Percentiles rank a stretch among this genome's conserved stretches.
phyloP scores from a whole-genome alignment of 2,797 vertebrate genomes.

The Ceyx erithaca region DNA sequence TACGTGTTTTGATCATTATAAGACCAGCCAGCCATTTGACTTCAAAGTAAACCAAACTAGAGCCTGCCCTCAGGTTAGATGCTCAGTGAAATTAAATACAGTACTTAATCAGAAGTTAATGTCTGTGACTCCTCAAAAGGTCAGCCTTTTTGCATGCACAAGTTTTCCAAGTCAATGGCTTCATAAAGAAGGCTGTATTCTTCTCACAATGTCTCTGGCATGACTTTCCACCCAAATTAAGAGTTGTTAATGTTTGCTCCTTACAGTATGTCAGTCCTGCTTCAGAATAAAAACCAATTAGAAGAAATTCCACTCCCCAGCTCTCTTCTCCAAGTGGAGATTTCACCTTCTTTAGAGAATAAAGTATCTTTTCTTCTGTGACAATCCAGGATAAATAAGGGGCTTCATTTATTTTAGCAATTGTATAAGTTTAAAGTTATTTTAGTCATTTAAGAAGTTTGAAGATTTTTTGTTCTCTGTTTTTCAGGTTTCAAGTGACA shows the following conservation, averaged over 20 bases:
- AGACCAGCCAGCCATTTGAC: slow-evolving; percentile 49
- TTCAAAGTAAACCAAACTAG: slow-evolving; percentile 45
- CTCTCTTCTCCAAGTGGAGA: background rate
- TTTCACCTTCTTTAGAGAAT: background rate
- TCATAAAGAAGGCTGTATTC: background rate
- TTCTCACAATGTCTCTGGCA: background rate
- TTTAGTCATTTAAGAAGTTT: background rate
- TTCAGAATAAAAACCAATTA: background rate
- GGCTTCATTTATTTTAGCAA: background rate
- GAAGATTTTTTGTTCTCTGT: background rate
- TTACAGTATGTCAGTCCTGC: background rate
- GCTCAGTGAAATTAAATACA: slow-evolving; percentile 64
- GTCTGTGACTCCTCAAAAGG: slow-evolving; percentile 54
- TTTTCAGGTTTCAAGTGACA: background rate
- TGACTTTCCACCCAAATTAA: background rate
- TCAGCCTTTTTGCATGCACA: background rate
- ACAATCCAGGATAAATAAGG: background rate
- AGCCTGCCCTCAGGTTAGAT: slow-evolving; percentile 54
- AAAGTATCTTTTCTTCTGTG: background rate
- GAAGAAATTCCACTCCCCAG: background rate
- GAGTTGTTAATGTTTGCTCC: background rate
- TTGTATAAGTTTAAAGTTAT: background rate
- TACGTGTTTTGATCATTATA: background rate
- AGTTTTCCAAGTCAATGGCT: background rate
- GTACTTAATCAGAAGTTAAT: slow-evolving; percentile 50